Evolutionary conservation across 2,113 vertebrate species (phyloP), one percentile per base, ranked within the genome.

Genomic region (Puntigrus tetrazona): DNA sequence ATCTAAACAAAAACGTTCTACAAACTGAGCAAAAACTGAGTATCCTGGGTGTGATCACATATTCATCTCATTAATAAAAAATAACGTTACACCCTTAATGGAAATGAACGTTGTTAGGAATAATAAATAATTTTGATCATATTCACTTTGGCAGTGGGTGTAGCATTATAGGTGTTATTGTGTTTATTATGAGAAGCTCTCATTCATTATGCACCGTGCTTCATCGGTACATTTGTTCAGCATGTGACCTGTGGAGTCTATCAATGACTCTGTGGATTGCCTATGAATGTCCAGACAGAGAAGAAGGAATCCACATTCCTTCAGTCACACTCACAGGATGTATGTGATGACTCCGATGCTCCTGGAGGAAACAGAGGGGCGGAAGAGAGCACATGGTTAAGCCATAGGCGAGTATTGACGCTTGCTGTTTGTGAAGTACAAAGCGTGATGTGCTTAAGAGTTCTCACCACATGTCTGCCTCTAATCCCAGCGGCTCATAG

Each of bases 281-380:
- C 38, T 43, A 14, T 70, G 67, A 70, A 70, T 70, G 34, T 38
- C 20, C 18, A 11, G 9, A 70, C 34, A 45, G 29, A 4, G n/a
- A 67, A 70, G 16, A 29, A 72, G 38, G 36, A 67, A 79, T 76
- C 59, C 69, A 84, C 34, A 78, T 70, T 82, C 61, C 31, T 22
- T 5, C 59, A 25, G 61, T 50, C 5, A 80, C 92, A 98, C 98
- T 99, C 93, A 99, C 98, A 99, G 94, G 87, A 99, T 96, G 84
- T 99, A 99, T 73, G 98, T 99, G 94, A 99, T 99, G 90, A 99
- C 98, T 75, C 98, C 98, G 13, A 99, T 97, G 91, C 97, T 99
- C 97, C 98, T 99, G 89, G 38, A 78, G 38, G 74, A 70, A 52
- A 78, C 41, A 36, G 7, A 43, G 41, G 45, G 81, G 20, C 8